Evolutionary conservation across 2,797 vertebrate species (phyloP).

Genomic region (Enteromius afrohamiltoni): DNA sequence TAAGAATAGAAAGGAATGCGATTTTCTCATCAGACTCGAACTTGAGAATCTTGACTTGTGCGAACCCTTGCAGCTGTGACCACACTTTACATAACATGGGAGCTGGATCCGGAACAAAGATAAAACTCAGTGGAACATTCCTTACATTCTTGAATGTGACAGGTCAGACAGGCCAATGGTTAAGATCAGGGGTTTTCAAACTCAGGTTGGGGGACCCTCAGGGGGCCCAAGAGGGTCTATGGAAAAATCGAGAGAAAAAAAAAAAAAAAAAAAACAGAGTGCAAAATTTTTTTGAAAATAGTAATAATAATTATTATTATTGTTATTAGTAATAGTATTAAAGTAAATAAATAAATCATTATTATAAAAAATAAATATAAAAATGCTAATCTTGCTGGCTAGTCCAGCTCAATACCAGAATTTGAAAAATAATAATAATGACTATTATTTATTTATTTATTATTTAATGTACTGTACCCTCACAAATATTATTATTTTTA

Average conservation of each 20-base stretch:
- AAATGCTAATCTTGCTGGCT: background rate
- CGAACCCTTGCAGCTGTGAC: slow-evolving; percentile 28
- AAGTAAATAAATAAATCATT: background rate
- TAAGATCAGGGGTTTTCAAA: background rate
- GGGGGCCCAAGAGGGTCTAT: background rate
- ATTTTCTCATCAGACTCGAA: slow-evolving; percentile 20
- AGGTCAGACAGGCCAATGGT: slow-evolving; percentile 19
- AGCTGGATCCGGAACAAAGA: slow-evolving; percentile 30
- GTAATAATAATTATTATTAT: background rate
- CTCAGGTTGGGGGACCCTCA: background rate
- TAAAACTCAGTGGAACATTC: slow-evolving; percentile 40
- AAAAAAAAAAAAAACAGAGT: background rate
- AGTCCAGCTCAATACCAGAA: background rate
- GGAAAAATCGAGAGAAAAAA: background rate
- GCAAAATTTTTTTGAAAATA: too few species aligned
- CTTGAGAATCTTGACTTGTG: slow-evolving; percentile 12
- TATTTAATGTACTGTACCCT: background rate
- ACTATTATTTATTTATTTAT: background rate
- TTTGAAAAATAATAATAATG: background rate
- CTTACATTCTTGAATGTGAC: slow-evolving; percentile 35
- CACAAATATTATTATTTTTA: background rate
- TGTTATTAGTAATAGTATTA: background rate
- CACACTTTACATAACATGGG: slow-evolving; percentile 38
- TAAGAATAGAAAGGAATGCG: slow-evolving; percentile 41
- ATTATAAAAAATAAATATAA: background rate